phyloP scores from a whole-genome alignment of 2,797 vertebrate genomes.

The Tokudaia tokunoshimensis region DNA sequence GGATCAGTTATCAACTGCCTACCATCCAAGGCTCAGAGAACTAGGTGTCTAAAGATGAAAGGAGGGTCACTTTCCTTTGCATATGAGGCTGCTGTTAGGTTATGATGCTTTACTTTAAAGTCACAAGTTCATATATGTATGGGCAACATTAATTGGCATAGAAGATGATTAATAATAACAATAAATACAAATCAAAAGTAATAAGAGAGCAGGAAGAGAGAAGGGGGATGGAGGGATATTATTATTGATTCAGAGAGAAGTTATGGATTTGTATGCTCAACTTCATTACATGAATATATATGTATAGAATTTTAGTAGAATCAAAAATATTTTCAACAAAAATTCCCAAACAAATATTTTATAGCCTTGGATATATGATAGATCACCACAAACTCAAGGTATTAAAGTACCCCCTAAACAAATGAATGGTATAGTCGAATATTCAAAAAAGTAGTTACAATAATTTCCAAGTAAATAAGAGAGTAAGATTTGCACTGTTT shows the following conservation, averaged over 20 bases:
- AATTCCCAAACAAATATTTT: not conserved
- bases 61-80: not conserved
- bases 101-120: not conserved
- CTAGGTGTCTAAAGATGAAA: not conserved
- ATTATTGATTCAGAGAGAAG: not conserved
- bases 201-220: not conserved
- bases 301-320: not conserved
- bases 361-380: not conserved
- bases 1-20: not conserved
- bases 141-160: not conserved
- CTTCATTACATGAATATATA: not conserved
- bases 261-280: not conserved
- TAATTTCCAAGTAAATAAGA: not conserved
- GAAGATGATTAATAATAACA: not conserved
- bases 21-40: not conserved
- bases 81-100: not conserved
- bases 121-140: not conserved
- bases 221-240: not conserved
- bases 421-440: not conserved
- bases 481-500: not conserved
- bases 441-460: not conserved
- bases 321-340: not conserved
- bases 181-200: not conserved
- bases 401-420: not conserved
- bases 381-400: not conserved